These are phyloP conservation scores for Anguilla anguilla DNA, from an alignment of 2,797 vertebrate genomes.

Conservation along the genomic window DNA sequence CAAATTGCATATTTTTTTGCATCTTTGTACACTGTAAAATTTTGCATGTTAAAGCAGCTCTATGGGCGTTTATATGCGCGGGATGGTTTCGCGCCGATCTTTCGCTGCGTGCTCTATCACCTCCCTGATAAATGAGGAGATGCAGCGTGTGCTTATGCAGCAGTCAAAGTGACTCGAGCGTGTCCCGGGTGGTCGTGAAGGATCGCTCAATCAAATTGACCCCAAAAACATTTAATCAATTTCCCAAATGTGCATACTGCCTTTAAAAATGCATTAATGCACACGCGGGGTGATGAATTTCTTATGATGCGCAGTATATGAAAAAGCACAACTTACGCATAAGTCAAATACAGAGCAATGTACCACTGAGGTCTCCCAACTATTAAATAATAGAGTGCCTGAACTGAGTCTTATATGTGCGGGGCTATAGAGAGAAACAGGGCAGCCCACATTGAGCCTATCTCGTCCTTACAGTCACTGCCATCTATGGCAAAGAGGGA, in stretches of 20 bases:
- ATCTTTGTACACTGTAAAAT: not conserved
- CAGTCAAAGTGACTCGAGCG: not conserved
- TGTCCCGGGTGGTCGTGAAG: not conserved
- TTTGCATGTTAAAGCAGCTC: not conserved
- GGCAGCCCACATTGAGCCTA: not conserved
- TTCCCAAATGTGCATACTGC: not conserved
- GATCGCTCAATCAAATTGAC: slow-evolving; percentile 2
- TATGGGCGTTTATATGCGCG: not conserved
- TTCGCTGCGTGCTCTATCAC: not conserved
- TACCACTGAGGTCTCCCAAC: not conserved
- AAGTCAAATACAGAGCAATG: not conserved
- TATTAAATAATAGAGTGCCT: slow-evolving; percentile 14
- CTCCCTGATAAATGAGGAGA: not conserved
- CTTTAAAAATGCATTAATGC: not conserved
- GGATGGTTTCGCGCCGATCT: not conserved
- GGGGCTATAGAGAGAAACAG: not conserved
- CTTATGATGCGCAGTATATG: not conserved
- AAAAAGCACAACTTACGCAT: not conserved
- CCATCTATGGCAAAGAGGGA: not conserved
- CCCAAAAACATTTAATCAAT: not conserved
- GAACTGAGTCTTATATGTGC: not conserved
- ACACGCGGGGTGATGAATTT: not conserved
- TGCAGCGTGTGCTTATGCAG: not conserved
- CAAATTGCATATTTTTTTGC: not conserved
- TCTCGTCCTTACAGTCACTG: not conserved